A percentile compares a stretch with the other conserved stretches of the same genome.
These are phyloP conservation scores for Morus bassanus DNA, from an alignment of 2,797 vertebrate species.

Conservation along the genomic window DNA sequence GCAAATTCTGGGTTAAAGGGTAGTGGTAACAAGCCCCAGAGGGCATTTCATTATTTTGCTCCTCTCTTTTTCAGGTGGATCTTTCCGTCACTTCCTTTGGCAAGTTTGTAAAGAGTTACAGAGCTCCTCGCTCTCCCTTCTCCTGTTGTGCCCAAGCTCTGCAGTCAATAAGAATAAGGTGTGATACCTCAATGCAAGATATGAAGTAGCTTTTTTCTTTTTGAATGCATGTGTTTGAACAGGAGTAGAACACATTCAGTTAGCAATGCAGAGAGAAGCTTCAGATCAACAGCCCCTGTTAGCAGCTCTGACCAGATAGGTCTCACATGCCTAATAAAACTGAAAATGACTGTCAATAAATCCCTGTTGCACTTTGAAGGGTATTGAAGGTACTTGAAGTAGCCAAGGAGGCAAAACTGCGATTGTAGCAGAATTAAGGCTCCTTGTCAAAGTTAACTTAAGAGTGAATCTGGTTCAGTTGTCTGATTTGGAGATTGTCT, in stretches of 20 bases:
- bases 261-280: background rate
- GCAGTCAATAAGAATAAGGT: constrained; percentile 98
- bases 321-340: background rate
- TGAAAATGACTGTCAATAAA: background rate
- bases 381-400: background rate
- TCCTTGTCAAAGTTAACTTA: background rate
- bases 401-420: background rate
- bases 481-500: background rate
- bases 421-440: background rate
- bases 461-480: background rate
- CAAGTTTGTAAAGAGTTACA: constrained; percentile 98
- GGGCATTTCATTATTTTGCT: background rate
- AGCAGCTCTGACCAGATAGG: background rate
- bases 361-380: no score
- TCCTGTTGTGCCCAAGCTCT: constrained; percentile 92
- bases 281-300: background rate
- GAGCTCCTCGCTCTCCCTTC: constrained; percentile 91
- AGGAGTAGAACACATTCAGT: background rate
- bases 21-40: background rate
- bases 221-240: background rate
- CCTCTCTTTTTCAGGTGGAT: constrained; percentile 83
- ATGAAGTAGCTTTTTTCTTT: background rate
- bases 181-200: background rate
- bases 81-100: constrained; percentile 98
- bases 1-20: background rate